Evolutionary conservation across 64 coral and sea anemone species (phyloP).

Genomic region (Exaiptasia diaphana): DNA sequence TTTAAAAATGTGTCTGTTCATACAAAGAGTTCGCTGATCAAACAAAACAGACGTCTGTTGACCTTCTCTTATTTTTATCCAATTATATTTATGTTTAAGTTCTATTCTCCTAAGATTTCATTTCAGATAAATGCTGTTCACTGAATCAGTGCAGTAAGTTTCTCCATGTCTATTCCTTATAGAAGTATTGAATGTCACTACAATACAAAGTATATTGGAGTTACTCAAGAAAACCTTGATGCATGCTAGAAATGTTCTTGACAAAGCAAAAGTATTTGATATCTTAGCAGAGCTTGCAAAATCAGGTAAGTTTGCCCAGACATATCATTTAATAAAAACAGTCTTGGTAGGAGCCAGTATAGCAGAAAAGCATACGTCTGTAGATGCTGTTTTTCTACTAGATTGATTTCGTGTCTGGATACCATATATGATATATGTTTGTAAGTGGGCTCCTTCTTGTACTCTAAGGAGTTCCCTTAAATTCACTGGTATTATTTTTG

Average conservation of each 20-base stretch:
- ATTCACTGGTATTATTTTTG: too few species aligned
- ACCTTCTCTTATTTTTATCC: too few species aligned
- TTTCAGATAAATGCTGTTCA: too few species aligned
- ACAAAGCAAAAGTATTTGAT: conserved; percentile 58
- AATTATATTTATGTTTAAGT: too few species aligned
- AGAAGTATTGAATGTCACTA: conserved; percentile 44
- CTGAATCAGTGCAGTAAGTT: too few species aligned
- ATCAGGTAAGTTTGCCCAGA: conserved; percentile 57
- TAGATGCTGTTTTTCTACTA: neutral
- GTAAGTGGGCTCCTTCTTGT: too few species aligned
- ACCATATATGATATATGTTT: neutral
- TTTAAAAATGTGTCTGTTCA: too few species aligned
- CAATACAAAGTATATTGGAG: conserved; percentile 19
- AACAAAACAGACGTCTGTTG: too few species aligned
- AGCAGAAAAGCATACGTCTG: neutral
- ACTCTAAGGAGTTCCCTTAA: too few species aligned
- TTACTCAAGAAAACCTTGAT: conserved; percentile 6
- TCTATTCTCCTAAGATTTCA: too few species aligned
- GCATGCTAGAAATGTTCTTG: neutral
- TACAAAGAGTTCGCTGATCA: too few species aligned
- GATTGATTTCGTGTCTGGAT: neutral
- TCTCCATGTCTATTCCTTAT: too few species aligned
- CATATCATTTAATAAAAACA: neutral
- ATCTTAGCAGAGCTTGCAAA: conserved; percentile 57
- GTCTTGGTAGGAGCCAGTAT: neutral